Conservation (phyloP, 35 echinoderm and acorn worm species). For the Amphiura filiformis region DNA sequence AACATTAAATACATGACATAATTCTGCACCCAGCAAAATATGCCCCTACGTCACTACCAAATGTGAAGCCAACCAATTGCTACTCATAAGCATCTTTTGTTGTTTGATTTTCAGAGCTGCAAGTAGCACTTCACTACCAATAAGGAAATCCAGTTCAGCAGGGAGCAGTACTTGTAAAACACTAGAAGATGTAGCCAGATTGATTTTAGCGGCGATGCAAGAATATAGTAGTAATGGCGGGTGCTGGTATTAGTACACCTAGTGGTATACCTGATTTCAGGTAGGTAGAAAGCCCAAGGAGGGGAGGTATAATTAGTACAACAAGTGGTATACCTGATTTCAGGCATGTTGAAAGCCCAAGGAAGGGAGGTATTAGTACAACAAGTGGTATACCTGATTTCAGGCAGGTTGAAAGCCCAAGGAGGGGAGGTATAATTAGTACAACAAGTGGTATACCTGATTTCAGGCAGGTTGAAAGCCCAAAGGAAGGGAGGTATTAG, state of each 20-base stretch:
- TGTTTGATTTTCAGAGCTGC: background rate
- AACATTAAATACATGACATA: too few species aligned
- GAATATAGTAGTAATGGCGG: constrained; percentile 96
- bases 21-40: too few species aligned
- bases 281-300: constrained; percentile 65
- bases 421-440: too few species aligned
- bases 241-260: constrained; percentile 94
- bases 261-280: constrained; percentile 99
- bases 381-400: constrained; percentile 97
- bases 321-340: too few species aligned
- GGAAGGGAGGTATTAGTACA: constrained; percentile 92
- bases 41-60: too few species aligned
- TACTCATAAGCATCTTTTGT: too few species aligned
- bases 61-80: too few species aligned
- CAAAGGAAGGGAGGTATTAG: too few species aligned
- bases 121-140: background rate
- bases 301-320: constrained; percentile 72
- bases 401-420: too few species aligned
- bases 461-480: too few species aligned
- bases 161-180: constrained; percentile 47
- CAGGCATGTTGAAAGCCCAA: too few species aligned
- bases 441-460: too few species aligned
- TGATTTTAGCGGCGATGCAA: constrained; percentile 72
- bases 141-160: constrained; percentile 39
- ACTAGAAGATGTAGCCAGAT: constrained; percentile 83